Evolutionary conservation across 2,888 invertebrate species (phyloP).

Genomic region (Athalia circularis): DNA sequence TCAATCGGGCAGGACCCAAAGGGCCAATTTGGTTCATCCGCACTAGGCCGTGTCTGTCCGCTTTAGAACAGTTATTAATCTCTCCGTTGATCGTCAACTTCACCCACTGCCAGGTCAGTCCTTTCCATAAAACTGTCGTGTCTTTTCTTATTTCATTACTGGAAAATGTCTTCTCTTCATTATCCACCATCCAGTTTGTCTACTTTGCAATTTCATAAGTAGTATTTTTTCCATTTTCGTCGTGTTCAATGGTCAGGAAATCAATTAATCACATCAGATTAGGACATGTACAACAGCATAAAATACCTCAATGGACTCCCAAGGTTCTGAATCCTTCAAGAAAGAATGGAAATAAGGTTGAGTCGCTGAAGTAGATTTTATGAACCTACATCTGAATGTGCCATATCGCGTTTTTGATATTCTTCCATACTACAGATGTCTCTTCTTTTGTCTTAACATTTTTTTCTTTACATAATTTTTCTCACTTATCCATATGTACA

Average conservation of each 20-base stretch:
- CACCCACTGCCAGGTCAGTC: conserved; percentile 29
- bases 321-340: conserved; percentile 18
- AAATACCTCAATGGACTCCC: conserved; percentile 18
- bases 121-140: conserved; percentile 24
- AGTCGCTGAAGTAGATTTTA: conserved; percentile 21
- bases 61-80: conserved; percentile 48
- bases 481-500: conserved; percentile 1
- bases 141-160: conserved; percentile 25
- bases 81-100: conserved; percentile 46
- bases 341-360: conserved; percentile 13
- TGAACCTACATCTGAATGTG: conserved; percentile 25
- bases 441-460: neutral
- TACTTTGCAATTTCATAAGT: conserved; percentile 5
- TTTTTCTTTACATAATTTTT: neutral
- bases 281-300: conserved; percentile 15
- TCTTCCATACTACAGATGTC: conserved; percentile 15
- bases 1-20: conserved; percentile 69
- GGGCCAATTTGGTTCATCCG: conserved; percentile 73
- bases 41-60: conserved; percentile 70
- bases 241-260: conserved; percentile 23
- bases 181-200: conserved; percentile 15
- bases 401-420: neutral
- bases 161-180: conserved; percentile 36
- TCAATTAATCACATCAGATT: conserved; percentile 24
- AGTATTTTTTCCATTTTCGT: conserved; percentile 1